A percentile compares a stretch with the other conserved stretches of the same genome.
These are phyloP conservation scores for Jacana jacana DNA, from an alignment of 2,113 vertebrate genomes.

Conservation along the genomic window DNA sequence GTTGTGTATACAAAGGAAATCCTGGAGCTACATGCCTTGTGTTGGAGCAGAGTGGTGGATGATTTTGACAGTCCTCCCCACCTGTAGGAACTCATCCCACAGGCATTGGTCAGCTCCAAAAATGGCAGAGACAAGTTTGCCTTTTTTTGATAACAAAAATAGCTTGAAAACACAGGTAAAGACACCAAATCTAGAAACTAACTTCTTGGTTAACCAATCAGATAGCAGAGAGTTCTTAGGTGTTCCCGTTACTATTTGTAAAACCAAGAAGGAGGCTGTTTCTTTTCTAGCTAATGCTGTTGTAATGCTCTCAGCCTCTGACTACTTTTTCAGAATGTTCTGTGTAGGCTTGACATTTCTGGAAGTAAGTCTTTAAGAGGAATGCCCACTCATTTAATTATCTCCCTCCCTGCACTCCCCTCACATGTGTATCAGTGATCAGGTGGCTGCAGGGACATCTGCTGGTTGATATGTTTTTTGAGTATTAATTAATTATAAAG, in stretches of 20 bases:
- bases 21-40: not conserved
- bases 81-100: not conserved
- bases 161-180: not conserved
- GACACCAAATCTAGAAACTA: not conserved
- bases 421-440: not conserved
- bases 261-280: not conserved
- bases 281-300: not conserved
- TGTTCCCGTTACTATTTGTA: not conserved
- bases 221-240: not conserved
- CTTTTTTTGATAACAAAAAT: not conserved
- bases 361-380: not conserved
- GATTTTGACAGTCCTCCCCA: not conserved
- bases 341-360: not conserved
- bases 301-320: not conserved
- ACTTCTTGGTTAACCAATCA: not conserved
- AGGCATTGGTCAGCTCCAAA: not conserved
- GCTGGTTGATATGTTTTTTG: not conserved
- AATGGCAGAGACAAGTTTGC: not conserved
- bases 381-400: not conserved
- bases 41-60: not conserved
- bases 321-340: not conserved
- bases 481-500: not conserved
- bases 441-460: constrained; percentile 39
- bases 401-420: not conserved
- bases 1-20: not conserved